Conservation (phyloP, 1,140 invertebrate genomes). For the Diachasma alloeum region DNA sequence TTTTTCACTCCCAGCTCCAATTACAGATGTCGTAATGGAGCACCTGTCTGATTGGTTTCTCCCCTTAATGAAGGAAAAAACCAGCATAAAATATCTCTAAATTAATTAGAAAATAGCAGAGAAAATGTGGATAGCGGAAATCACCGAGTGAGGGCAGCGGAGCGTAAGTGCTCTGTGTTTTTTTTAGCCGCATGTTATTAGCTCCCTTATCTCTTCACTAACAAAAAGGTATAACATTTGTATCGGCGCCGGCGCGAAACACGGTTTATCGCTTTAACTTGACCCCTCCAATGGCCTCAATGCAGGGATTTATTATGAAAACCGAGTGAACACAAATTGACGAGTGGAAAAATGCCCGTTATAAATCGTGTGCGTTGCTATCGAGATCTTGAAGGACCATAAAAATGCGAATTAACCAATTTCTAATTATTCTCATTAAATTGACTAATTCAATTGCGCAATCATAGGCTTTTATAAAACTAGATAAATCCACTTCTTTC, state of each 20-base stretch:
- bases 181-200: not conserved
- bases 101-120: not conserved
- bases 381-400: too few species aligned
- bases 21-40: not conserved
- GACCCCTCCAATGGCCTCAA: not conserved
- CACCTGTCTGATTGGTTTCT: not conserved
- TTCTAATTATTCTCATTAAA: too few species aligned
- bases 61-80: not conserved
- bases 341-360: too few species aligned
- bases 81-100: not conserved
- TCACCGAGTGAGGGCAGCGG: not conserved
- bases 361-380: too few species aligned
- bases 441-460: too few species aligned
- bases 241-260: not conserved
- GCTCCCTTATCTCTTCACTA: not conserved
- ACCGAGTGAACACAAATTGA: not conserved
- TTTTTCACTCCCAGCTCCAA: not conserved
- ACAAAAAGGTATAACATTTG: not conserved
- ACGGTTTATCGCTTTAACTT: constrained; percentile 7
- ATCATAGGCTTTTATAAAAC: too few species aligned
- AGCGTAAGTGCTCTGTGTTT: not conserved
- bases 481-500: too few species aligned
- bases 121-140: not conserved
- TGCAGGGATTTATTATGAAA: not conserved
- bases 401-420: too few species aligned